Base-by-base conservation (phyloP, 1,140 invertebrate species). In the Luehdorfia chinensis region DNA sequence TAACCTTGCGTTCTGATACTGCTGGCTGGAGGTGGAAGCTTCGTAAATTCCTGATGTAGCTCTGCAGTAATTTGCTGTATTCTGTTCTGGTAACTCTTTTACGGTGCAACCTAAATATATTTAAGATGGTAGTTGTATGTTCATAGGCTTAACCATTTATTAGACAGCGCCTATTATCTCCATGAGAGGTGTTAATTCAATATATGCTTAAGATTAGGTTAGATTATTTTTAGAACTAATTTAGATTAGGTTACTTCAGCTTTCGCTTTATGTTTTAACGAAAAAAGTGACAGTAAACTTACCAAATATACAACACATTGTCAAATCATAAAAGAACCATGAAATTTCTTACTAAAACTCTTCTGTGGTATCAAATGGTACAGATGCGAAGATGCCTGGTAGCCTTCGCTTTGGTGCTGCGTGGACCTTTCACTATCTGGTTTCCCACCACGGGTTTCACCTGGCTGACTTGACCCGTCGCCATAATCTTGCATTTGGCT, bases 401-500 rank as follows among this genome's bases (percentile, higher is more conserved):
- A 70, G n/a, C 48, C 50, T 7, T 80, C 73, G 7, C 41, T 11
- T 21, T 73, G 76, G 32, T 59, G 61, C 30, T 47, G 32, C 41
- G 63, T 51, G 2, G 76, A 68, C 33, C 66, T 54, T 1, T 37
- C 61, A n/a, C 61, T 55, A 4, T 48, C 43, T 19, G 51, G 50
- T n/a, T 83, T 43, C 15, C 39, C 39, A 9, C 39, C 79, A 14
- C 66, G 75, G 49, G 63, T 68, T 19, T 78, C 72, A 52, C 60
- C 66, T 19, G 62, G 30, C 57, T 84, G 79, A 45, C 37, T 75
- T 36, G 74, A 61, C 8, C 54, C 56, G 18, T 59, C 59, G 51
- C 66, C 80, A 84, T 81, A 79, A 50, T 84, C 80, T 81, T 81
- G 80, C 80, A 84, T 84, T 76, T 72, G 77, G 64, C 61, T 73